These are phyloP conservation scores for Paradoxurus hermaphroditus DNA, from an alignment of 2,113 vertebrate genomes.

Conservation along the genomic window DNA sequence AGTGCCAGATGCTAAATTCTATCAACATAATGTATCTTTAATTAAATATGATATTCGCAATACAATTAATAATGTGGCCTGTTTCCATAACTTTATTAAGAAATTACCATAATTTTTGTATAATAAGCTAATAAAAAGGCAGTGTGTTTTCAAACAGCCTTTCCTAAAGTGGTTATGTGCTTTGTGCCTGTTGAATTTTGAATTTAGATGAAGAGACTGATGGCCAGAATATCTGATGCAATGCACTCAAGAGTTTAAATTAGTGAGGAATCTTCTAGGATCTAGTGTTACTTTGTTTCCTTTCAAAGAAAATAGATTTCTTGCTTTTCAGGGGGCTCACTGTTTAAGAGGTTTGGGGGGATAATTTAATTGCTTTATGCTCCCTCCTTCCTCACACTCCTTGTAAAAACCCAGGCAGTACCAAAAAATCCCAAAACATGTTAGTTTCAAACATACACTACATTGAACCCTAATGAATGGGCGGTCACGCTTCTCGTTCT, in stretches of 20 bases:
- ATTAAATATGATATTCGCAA: constrained; percentile 76
- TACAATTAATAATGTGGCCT: constrained; percentile 71
- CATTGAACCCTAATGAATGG: not conserved
- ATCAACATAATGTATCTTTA: constrained; percentile 68
- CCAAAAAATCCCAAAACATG: not conserved
- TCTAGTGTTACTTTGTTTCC: not conserved
- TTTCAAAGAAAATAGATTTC: not conserved
- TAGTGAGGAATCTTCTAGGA: not conserved
- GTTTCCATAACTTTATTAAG: constrained; percentile 61
- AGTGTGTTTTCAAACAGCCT: constrained; percentile 58
- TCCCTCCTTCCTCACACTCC: not conserved
- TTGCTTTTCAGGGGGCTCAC: not conserved
- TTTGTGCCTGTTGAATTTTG: constrained; percentile 48
- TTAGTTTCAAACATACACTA: not conserved
- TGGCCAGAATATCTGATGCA: constrained; percentile 14
- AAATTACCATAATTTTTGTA: constrained; percentile 72
- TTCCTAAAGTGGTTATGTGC: constrained; percentile 56
- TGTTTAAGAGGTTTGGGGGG: not conserved
- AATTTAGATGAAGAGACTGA: constrained; percentile 54
- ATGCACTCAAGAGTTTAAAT: not conserved
- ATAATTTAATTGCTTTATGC: not conserved
- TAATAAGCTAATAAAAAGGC: constrained; percentile 71
- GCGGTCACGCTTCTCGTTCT: constrained; percentile 24
- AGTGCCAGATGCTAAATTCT: constrained; percentile 72
- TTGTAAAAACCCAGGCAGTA: not conserved